phyloP scores from a whole-genome alignment of 2,888 invertebrate genomes.

The Conistra vaccinii region DNA sequence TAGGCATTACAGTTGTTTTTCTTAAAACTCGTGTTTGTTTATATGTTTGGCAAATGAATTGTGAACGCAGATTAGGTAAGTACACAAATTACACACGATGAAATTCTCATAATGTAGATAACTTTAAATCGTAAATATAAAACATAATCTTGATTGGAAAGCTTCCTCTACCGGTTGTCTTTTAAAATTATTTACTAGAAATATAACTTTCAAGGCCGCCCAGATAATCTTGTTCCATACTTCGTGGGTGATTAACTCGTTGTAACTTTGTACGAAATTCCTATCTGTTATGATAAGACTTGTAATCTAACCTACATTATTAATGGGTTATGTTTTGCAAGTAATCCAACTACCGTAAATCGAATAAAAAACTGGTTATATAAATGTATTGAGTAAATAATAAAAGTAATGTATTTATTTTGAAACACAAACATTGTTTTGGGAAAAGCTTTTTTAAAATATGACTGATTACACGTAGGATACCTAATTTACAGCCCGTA shows the following conservation, averaged over 20 bases:
- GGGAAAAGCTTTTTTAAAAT: background rate
- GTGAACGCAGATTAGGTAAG: too few relatives aligned
- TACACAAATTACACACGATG: background rate
- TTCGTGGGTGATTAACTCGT: conserved; percentile 43
- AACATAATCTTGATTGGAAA: conserved; percentile 13
- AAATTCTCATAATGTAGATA: background rate
- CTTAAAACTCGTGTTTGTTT: too few relatives aligned
- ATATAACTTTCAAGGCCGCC: conserved; percentile 41
- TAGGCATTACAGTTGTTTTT: too few relatives aligned
- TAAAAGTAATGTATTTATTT: too few relatives aligned
- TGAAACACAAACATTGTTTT: background rate
- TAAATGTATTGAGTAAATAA: background rate
- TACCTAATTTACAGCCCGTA: background rate
- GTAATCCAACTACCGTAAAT: background rate
- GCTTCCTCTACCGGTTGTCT: conserved; percentile 10
- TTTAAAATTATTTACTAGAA: conserved; percentile 27
- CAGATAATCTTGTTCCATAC: conserved; percentile 53
- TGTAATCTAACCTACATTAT: conserved; percentile 17
- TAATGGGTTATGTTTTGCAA: conserved; percentile 1
- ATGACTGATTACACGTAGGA: background rate
- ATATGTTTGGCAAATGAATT: too few relatives aligned
- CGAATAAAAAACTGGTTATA: background rate
- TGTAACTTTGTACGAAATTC: conserved; percentile 48
- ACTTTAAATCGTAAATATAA: background rate
- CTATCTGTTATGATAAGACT: conserved; percentile 30